phyloP scores from a whole-genome alignment of 2,888 invertebrate genomes.

The Eilema depressum region DNA sequence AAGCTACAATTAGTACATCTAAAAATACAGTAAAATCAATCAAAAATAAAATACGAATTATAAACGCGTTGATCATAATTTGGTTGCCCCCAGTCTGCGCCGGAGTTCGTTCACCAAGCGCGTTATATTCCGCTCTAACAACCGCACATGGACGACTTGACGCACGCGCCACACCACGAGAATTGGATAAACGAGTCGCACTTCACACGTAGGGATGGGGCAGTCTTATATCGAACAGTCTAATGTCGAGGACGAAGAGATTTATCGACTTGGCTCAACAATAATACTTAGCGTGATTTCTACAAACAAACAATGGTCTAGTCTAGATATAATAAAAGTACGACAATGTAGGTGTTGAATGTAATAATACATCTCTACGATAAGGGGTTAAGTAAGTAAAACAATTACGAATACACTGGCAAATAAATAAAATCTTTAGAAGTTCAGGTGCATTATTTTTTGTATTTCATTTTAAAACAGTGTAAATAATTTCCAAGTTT shows the following conservation, averaged over 20 bases:
- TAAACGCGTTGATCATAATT: slow-evolving; percentile 53
- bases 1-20: slow-evolving; percentile 54
- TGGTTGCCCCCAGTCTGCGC: slow-evolving; percentile 35
- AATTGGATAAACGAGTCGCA: background rate
- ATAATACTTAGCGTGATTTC: background rate
- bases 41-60: slow-evolving; percentile 57
- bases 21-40: slow-evolving; percentile 58
- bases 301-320: background rate
- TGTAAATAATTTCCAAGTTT: background rate
- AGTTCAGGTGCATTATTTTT: background rate
- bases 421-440: background rate
- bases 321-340: background rate
- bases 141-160: slow-evolving; percentile 21
- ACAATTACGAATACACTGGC: background rate
- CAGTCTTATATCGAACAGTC: background rate
- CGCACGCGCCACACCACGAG: slow-evolving; percentile 1
- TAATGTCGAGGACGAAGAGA: background rate
- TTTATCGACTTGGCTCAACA: slow-evolving; percentile 1
- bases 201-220: background rate
- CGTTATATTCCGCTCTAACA: slow-evolving; percentile 43
- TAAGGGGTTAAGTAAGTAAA: background rate
- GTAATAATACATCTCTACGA: background rate
- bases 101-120: slow-evolving; percentile 49
- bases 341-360: background rate
- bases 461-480: background rate